Base-by-base conservation (phyloP, 2,888 invertebrate species). In the Bhutanitis thaidina region DNA sequence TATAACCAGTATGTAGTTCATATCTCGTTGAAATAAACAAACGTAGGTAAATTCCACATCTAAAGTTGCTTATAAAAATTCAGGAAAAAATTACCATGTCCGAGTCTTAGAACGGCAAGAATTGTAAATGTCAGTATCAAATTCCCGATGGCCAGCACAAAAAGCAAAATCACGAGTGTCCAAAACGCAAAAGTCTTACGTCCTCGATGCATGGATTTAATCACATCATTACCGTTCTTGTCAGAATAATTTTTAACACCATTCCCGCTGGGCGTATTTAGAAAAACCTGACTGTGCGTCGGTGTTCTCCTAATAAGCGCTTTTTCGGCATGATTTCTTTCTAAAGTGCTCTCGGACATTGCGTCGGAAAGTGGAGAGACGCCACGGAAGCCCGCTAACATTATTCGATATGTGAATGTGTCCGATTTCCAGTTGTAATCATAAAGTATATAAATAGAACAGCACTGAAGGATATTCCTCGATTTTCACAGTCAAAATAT, bases 61-160 rank as follows among this genome's bases (percentile, higher is more conserved):
- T 27, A 27, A 7, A 27, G 7, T 20, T 2, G 5, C 5, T 3
- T 27, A 14, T 13, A n/a, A 43, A 54, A 38, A 34, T 40, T n/a
- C n/a, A n/a, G n/a, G 48, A 35, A 43, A 36, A 37, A 35, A 44
- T 64, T 72, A 90, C 90, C 89, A 71, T 93, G 93, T 0, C 96
- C 96, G 52, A 97, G 90, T 52, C 94, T 90, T 37, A 97, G 75
- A 0, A 97, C 96, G 7, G 94, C 94, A 50, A 96, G 91, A 46
- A 97, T 95, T 0, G 94, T 94, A 35, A 96, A 91, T 0, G 96
- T 97, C 1, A 97, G 80, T 34, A 95, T 83, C 44, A 96, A 89
- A 83, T 97, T 96, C 9, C 95, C 95, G 36, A 95, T 90, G 0
- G 95, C 95, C 14, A 97, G 77, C 7, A 95, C 78, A 48, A 95